These are phyloP conservation scores for Platypus cylindrus DNA, from an alignment of 2,888 invertebrate genomes.

Conservation along the genomic window DNA sequence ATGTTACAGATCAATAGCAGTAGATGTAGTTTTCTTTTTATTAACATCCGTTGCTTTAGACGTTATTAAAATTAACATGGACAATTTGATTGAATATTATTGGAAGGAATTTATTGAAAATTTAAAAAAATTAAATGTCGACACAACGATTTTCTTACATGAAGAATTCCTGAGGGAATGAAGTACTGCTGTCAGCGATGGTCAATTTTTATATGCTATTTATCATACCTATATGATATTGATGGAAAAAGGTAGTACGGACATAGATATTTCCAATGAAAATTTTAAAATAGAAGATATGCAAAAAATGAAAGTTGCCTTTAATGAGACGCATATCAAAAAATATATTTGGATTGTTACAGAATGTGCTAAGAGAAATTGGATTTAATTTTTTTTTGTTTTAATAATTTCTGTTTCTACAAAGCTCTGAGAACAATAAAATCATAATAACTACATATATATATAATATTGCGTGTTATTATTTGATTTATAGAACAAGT, in stretches of 20 bases:
- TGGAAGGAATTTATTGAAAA: constrained; percentile 8
- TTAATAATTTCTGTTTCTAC: too few species aligned
- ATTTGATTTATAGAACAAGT: too few species aligned
- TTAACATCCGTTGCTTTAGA: constrained; percentile 17
- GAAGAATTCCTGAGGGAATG: constrained; percentile 2
- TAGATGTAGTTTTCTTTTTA: constrained; percentile 22
- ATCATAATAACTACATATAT: too few species aligned
- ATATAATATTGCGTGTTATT: too few species aligned
- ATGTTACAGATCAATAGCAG: constrained; percentile 17
- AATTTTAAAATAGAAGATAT: too few species aligned
- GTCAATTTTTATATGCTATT: constrained; percentile 1
- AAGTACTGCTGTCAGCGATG: not conserved
- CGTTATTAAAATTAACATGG: constrained; percentile 6
- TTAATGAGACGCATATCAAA: not conserved
- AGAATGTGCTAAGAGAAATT: constrained; percentile 4
- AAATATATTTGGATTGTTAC: constrained; percentile 2
- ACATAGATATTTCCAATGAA: not conserved
- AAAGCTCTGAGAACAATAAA: too few species aligned
- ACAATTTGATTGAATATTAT: constrained; percentile 11
- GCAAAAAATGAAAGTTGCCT: too few species aligned
- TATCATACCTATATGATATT: not conserved
- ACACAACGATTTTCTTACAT: constrained; percentile 1
- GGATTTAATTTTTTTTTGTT: too few species aligned
- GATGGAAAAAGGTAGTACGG: not conserved
- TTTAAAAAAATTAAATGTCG: constrained; percentile 2